Conservation (phyloP, 2,888 invertebrate genomes). For the Ormia ochracea region DNA sequence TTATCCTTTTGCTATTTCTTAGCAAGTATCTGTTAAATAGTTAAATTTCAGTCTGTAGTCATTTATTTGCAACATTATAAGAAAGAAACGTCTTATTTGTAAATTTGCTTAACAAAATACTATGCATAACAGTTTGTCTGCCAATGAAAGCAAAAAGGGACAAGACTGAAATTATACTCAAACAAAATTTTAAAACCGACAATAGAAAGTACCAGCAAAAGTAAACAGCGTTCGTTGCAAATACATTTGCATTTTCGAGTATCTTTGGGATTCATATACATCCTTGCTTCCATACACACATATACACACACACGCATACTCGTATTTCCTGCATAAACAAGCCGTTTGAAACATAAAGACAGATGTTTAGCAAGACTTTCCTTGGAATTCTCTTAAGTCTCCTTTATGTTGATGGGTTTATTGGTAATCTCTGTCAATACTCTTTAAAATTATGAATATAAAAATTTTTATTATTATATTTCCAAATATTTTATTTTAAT, state of each 20-base stretch:
- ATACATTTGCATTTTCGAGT: background rate
- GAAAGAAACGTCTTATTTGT: conserved; percentile 43
- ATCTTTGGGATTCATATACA: background rate
- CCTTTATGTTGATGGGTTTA: conserved; percentile 61
- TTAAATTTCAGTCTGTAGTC: background rate
- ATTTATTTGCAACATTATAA: background rate
- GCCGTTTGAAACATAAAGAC: background rate
- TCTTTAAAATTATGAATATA: conserved; percentile 47
- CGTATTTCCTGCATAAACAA: conserved; percentile 26
- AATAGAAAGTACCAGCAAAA: background rate
- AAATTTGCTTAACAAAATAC: conserved; percentile 54
- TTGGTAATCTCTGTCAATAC: conserved; percentile 62
- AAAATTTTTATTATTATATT: conserved; percentile 28
- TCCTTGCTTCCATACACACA: too few species aligned
- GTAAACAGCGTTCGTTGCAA: background rate
- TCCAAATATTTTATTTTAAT: background rate
- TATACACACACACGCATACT: too few species aligned
- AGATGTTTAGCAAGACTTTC: conserved; percentile 8
- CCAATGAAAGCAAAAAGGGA: conserved; percentile 7
- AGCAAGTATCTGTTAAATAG: background rate
- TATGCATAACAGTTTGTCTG: conserved; percentile 46
- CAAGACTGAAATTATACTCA: conserved; percentile 1
- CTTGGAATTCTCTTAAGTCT: conserved; percentile 42
- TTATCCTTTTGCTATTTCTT: background rate
- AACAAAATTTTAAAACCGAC: conserved; percentile 1